Percentiles rank a stretch among this genome's conserved stretches.
phyloP scores from a whole-genome alignment of 2,113 vertebrate species.

The Diphyllodes magnificus region DNA sequence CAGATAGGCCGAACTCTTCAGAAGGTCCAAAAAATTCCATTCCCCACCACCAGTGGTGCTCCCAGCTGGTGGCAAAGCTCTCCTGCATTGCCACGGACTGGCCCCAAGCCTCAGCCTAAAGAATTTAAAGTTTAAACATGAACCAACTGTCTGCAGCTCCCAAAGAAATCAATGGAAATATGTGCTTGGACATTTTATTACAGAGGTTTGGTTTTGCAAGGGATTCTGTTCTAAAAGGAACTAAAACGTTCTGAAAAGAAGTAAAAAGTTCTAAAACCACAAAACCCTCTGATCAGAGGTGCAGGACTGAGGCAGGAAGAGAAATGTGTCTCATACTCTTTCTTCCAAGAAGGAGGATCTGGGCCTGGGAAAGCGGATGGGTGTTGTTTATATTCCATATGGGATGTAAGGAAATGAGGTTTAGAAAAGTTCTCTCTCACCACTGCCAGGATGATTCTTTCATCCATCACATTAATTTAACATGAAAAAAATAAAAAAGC shows the following conservation, averaged over 20 bases:
- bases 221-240: not conserved
- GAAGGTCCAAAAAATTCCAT: not conserved
- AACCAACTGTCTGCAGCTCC: not conserved
- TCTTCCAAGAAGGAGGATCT: not conserved
- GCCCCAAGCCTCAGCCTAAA: not conserved
- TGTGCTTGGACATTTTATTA: not conserved
- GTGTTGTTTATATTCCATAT: not conserved
- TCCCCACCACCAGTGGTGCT: not conserved
- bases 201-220: not conserved
- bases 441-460: not conserved
- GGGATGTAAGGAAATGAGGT: not conserved
- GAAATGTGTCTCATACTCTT: not conserved
- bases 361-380: not conserved
- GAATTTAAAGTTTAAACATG: not conserved
- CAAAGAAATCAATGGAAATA: not conserved
- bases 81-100: fast-evolving
- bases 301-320: not conserved
- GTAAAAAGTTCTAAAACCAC: not conserved
- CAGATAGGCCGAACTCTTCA: not conserved
- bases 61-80: not conserved
- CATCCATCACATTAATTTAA: not conserved
- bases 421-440: not conserved
- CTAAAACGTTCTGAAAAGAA: not conserved
- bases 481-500: not conserved
- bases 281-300: not conserved